These are phyloP conservation scores for Pelobates fuscus DNA, from an alignment of 2,113 vertebrate genomes.

Conservation along the genomic window DNA sequence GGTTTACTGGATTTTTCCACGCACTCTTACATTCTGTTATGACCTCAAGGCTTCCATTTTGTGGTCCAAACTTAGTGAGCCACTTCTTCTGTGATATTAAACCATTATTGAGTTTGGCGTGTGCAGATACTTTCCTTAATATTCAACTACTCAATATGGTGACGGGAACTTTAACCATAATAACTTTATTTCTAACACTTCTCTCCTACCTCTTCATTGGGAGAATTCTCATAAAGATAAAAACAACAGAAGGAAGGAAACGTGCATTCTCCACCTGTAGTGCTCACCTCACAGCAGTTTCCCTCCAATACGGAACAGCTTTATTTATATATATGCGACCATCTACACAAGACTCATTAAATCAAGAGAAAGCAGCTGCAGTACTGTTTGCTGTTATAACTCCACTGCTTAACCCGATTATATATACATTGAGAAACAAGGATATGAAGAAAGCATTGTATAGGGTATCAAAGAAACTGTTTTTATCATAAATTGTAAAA, in stretches of 20 bases:
- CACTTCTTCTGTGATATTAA: conserved; percentile 30
- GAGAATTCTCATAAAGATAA: conserved; percentile 1
- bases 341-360: conserved; percentile 31
- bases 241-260: conserved; percentile 5
- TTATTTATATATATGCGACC: conserved; percentile 43
- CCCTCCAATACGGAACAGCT: conserved; percentile 46
- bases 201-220: conserved; percentile 21
- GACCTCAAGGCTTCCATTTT: conserved; percentile 19
- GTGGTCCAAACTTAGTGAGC: conserved; percentile 6
- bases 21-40: conserved; percentile 1
- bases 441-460: conserved; percentile 36
- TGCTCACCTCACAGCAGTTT: conserved; percentile 39
- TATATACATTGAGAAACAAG: conserved; percentile 45
- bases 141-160: not conserved
- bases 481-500: not conserved
- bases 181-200: conserved; percentile 5
- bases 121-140: conserved; percentile 21
- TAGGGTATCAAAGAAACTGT: conserved; percentile 1
- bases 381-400: conserved; percentile 52
- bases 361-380: conserved; percentile 49
- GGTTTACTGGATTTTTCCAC: not conserved
- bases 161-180: not conserved
- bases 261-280: conserved; percentile 29
- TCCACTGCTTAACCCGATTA: conserved; percentile 21
- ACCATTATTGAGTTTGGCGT: conserved; percentile 3